Conservation (phyloP, 2,113 vertebrate species). For the Cyprinodon tularosa region DNA sequence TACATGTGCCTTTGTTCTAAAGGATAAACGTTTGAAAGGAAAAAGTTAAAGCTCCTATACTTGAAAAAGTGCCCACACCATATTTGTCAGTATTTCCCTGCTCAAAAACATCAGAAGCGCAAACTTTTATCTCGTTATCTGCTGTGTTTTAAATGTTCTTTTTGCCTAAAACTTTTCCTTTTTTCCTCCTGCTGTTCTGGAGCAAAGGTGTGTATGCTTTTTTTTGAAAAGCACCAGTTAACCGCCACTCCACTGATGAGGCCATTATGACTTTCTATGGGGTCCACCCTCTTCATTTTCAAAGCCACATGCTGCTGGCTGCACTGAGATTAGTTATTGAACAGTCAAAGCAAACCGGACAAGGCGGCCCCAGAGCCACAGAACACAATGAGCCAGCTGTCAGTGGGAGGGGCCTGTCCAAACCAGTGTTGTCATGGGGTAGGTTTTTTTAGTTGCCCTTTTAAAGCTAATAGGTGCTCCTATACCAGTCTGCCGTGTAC, state of each 20-base stretch:
- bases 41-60: too few relatives aligned
- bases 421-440: slow-evolving; percentile 61
- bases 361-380: slow-evolving; percentile 68
- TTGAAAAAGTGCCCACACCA: too few relatives aligned
- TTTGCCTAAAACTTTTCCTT: not conserved
- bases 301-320: slow-evolving; percentile 64
- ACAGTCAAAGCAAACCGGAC: slow-evolving; percentile 70
- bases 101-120: too few relatives aligned
- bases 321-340: slow-evolving; percentile 80
- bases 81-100: too few relatives aligned
- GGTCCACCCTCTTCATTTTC: slow-evolving; percentile 58
- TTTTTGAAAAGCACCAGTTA: slow-evolving; percentile 12
- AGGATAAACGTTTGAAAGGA: too few relatives aligned
- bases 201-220: not conserved
- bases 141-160: too few relatives aligned
- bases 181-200: not conserved
- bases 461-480: slow-evolving; percentile 47
- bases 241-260: slow-evolving; percentile 26
- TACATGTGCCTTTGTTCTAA: too few relatives aligned
- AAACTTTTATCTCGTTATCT: slow-evolving; percentile 19
- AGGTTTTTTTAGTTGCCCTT: slow-evolving; percentile 55
- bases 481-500: slow-evolving; percentile 18
- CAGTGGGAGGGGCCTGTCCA: slow-evolving; percentile 66
- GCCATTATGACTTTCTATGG: slow-evolving; percentile 61
- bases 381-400: slow-evolving; percentile 78